A percentile compares a stretch with the other conserved stretches of the same genome.
Conservation (phyloP, 2,113 vertebrate genomes). For the Cnemophilus loriae region DNA sequence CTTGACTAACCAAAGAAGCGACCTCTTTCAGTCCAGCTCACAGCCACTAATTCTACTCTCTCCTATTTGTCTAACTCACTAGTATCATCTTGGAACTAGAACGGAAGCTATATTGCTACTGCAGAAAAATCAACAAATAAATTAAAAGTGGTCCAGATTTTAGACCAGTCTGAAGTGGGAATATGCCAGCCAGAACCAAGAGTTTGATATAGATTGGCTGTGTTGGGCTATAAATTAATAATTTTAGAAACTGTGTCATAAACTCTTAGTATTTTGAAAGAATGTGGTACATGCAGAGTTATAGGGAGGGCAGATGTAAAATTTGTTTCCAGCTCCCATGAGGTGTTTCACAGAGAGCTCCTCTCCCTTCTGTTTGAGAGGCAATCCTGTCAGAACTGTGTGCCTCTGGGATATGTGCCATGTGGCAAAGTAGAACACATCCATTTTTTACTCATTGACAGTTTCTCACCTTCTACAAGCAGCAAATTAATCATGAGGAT, state of each 20-base stretch:
- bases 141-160: background rate
- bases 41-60: background rate
- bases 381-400: background rate
- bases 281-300: accelerated
- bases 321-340: background rate
- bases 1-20: background rate
- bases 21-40: background rate
- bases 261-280: background rate
- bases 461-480: constrained; percentile 17
- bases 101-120: background rate
- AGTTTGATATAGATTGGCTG: background rate
- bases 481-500: constrained; percentile 44
- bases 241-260: background rate
- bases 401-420: background rate
- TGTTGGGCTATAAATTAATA: background rate
- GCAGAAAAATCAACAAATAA: background rate
- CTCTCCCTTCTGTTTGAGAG: background rate
- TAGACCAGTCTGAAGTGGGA: background rate
- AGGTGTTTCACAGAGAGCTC: background rate
- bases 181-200: background rate
- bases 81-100: background rate
- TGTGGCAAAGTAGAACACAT: background rate
- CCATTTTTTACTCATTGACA: constrained; percentile 21
- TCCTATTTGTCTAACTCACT: background rate
- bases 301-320: background rate